Percentiles rank a stretch among this genome's conserved stretches.
Conservation (phyloP, 2,113 vertebrate species). For the Osmerus mordax region DNA sequence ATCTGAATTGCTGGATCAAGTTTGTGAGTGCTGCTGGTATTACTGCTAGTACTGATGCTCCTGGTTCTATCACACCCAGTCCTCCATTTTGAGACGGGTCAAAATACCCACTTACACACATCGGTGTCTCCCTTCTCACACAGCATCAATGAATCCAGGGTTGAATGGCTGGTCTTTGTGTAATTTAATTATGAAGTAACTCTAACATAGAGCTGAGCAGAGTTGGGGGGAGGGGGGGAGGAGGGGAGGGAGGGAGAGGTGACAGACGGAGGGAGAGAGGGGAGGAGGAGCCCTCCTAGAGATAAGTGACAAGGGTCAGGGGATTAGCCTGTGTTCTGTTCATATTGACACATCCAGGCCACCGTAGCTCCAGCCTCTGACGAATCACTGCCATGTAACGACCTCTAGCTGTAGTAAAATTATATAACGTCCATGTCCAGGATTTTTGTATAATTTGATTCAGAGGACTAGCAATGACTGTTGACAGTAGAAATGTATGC, state of each 20-base stretch:
- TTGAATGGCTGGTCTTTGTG: conserved; percentile 23
- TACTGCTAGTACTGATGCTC: too few relatives aligned
- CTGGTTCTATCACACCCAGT: too few relatives aligned
- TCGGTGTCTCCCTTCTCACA: not conserved
- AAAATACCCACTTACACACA: too few relatives aligned
- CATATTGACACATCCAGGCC: not conserved
- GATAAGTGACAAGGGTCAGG: conserved; percentile 34
- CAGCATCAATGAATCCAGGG: conserved; percentile 20
- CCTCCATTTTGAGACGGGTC: too few relatives aligned
- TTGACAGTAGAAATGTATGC: too few relatives aligned
- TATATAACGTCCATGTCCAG: too few relatives aligned
- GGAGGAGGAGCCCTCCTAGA: conserved; percentile 22
- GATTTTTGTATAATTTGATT: too few relatives aligned
- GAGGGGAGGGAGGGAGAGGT: conserved; percentile 13
- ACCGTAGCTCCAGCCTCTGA: too few relatives aligned
- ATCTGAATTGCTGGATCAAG: too few relatives aligned
- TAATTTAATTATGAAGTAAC: conserved; percentile 41
- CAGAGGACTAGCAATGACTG: too few relatives aligned
- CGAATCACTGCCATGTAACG: not conserved
- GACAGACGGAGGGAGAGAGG: conserved; percentile 6
- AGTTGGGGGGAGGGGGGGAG: not conserved
- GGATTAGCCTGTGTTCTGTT: conserved; percentile 29
- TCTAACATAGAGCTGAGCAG: not conserved
- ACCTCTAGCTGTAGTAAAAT: too few relatives aligned
- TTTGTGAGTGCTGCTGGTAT: too few relatives aligned